Percentiles rank a stretch among this genome's conserved stretches.
Conservation (phyloP, 2,113 vertebrate genomes). For the Lates calcarifer region DNA sequence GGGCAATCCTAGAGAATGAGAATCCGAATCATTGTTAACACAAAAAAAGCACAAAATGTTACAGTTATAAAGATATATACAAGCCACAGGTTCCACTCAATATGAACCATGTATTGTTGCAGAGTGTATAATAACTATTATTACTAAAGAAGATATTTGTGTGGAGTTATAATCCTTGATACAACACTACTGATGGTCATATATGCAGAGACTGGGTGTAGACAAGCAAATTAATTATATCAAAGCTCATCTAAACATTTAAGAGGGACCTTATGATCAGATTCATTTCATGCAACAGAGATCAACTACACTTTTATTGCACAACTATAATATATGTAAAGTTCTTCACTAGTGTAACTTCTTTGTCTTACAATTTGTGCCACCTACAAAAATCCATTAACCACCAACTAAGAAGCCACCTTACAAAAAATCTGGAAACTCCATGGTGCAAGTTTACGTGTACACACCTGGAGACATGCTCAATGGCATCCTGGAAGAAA, state of each 20-base stretch:
- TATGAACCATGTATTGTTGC: not conserved
- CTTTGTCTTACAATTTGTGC: not conserved
- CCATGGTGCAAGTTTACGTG: not conserved
- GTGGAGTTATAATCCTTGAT: not conserved
- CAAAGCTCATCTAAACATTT: not conserved
- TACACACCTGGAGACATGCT: conserved; percentile 89
- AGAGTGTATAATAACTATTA: not conserved
- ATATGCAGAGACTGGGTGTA: not conserved
- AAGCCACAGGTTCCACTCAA: not conserved
- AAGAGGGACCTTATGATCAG: not conserved
- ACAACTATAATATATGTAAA: not conserved
- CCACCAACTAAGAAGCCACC: not conserved
- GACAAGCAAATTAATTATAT: not conserved
- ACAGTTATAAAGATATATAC: not conserved
- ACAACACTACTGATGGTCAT: not conserved
- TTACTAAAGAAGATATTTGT: not conserved
- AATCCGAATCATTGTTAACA: not conserved
- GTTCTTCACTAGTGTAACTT: not conserved
- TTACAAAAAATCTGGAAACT: not conserved
- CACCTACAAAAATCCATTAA: conserved; percentile 17
- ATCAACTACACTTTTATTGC: not conserved
- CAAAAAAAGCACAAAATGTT: not conserved
- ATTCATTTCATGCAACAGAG: not conserved
- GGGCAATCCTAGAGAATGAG: conserved; percentile 84
- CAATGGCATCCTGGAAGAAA: conserved; percentile 92